A percentile compares a stretch with the other conserved stretches of the same genome.
Conservation (phyloP, 2,888 invertebrate genomes). For the Apodemia mormo region DNA sequence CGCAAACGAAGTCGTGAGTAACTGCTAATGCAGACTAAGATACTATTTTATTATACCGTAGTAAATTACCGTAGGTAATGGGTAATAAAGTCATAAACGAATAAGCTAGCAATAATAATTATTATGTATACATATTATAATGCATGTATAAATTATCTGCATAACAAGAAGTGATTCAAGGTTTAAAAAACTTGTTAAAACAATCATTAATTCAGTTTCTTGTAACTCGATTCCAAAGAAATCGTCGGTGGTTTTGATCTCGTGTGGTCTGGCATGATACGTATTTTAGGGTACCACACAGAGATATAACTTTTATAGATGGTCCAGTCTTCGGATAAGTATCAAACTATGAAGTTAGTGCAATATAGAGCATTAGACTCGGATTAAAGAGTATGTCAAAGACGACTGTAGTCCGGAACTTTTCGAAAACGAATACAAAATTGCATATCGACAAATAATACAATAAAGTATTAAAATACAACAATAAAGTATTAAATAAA, state of each 20-base stretch:
- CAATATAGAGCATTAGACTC: too few species aligned
- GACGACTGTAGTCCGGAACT: too few species aligned
- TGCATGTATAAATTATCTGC: conserved; percentile 1
- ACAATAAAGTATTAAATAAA: too few species aligned
- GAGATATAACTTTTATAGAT: conserved; percentile 22
- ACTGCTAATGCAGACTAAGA: too few species aligned
- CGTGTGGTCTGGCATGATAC: conserved; percentile 30
- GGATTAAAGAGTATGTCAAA: too few species aligned
- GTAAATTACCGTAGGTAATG: too few species aligned
- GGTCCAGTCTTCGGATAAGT: neutral
- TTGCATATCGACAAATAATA: too few species aligned
- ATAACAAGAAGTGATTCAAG: conserved; percentile 11
- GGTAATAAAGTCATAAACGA: neutral
- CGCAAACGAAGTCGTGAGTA: too few species aligned
- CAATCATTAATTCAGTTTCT: conserved; percentile 35
- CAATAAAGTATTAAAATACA: too few species aligned
- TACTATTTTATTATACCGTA: too few species aligned
- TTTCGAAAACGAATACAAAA: too few species aligned
- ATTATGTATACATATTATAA: neutral
- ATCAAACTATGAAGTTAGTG: too few species aligned
- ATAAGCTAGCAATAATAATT: neutral
- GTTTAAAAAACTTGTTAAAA: conserved; percentile 14
- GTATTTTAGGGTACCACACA: conserved; percentile 15
- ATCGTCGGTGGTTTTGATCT: conserved; percentile 38
- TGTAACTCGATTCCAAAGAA: conserved; percentile 33